Conservation (phyloP, 2,888 invertebrate genomes). For the Trichopria drosophilae region DNA sequence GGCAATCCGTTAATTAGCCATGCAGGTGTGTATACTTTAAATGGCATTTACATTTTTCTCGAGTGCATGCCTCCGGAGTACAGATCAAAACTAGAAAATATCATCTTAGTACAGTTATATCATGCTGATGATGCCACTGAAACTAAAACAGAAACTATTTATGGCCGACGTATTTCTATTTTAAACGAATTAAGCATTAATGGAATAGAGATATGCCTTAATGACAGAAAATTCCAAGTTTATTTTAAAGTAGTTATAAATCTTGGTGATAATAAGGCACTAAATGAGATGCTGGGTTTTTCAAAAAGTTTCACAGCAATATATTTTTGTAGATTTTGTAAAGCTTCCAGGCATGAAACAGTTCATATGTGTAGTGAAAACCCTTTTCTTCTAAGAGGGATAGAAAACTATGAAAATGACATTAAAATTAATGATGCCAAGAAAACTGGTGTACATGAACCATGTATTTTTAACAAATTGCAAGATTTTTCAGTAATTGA, state of each 20-base stretch:
- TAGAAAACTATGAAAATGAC: conserved; percentile 8
- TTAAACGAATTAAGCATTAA: conserved; percentile 28
- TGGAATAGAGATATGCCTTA: conserved; percentile 22
- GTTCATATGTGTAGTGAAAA: conserved; percentile 11
- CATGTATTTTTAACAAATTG: conserved; percentile 17
- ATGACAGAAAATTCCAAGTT: conserved; percentile 7
- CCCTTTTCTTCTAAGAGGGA: neutral
- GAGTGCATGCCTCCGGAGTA: conserved; percentile 26
- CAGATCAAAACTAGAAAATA: conserved; percentile 24
- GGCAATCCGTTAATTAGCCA: conserved; percentile 20
- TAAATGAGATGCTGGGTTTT: conserved; percentile 29
- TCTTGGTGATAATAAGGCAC: conserved; percentile 28
- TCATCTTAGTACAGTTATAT: conserved; percentile 30
- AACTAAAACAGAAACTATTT: conserved; percentile 11
- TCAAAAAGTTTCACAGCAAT: conserved; percentile 23
- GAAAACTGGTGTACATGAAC: conserved; percentile 5
- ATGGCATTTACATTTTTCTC: conserved; percentile 18
- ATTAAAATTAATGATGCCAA: conserved; percentile 5
- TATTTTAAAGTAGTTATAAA: conserved; percentile 29
- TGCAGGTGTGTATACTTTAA: conserved; percentile 11
- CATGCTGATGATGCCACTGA: conserved; percentile 23
- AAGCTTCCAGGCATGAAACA: neutral
- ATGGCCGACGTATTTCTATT: conserved; percentile 16
- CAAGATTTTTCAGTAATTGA: conserved; percentile 10
- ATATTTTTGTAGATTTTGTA: conserved; percentile 25